A percentile compares a stretch with the other conserved stretches of the same genome.
Conservation (phyloP, 2,797 vertebrate genomes). For the Gallirallus australis region DNA sequence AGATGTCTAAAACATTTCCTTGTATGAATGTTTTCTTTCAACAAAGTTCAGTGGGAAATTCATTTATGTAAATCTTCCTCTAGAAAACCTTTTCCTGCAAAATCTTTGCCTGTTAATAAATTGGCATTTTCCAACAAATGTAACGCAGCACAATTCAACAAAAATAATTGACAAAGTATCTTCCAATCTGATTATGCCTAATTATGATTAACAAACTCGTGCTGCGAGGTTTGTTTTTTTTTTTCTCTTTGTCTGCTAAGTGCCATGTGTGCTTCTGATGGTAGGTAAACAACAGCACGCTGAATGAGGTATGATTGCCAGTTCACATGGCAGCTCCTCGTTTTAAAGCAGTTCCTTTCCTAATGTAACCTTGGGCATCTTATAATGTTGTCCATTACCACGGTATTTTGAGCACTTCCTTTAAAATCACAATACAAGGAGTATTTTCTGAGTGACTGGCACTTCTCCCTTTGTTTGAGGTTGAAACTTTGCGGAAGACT, state of each 20-base stretch:
- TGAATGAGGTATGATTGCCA: not conserved
- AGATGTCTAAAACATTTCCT: not conserved
- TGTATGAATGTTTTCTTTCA: not conserved
- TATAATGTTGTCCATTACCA: not conserved
- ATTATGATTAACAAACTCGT: slow-evolving; percentile 13
- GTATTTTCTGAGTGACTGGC: not conserved
- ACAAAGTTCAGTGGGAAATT: not conserved
- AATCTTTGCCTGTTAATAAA: slow-evolving; percentile 13
- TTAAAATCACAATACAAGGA: slow-evolving; percentile 21
- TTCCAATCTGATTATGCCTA: slow-evolving; percentile 15
- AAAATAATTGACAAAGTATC: slow-evolving; percentile 16
- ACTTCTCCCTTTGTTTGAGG: not conserved
- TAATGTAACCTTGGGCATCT: not conserved
- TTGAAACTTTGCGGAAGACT: not conserved
- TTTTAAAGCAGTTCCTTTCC: not conserved
- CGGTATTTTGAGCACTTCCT: not conserved
- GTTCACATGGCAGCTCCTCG: not conserved
- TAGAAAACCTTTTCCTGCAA: not conserved
- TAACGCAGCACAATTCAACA: not conserved
- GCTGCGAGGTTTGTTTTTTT: not conserved
- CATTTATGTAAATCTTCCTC: not conserved
- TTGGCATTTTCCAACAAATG: not conserved
- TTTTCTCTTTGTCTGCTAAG: slow-evolving; percentile 23
- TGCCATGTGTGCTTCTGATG: not conserved
- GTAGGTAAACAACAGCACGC: slow-evolving; percentile 18